Conservation (phyloP, 2,888 invertebrate species). For the Ypsolopha sequella region DNA sequence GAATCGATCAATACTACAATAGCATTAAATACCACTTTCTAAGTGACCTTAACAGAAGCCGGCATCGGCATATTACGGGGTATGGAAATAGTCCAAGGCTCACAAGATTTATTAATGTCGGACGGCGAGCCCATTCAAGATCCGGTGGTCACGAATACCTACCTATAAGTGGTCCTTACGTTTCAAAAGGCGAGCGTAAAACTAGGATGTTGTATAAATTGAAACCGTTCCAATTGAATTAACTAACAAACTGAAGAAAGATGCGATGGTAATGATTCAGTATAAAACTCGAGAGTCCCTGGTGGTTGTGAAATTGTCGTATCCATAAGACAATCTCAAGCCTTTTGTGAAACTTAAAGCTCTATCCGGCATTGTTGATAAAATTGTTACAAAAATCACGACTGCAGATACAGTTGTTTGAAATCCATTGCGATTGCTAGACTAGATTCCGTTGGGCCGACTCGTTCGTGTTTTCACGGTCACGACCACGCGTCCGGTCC, state of each 20-base stretch:
- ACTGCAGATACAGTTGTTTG: conserved; percentile 1
- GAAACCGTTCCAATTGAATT: too few species aligned
- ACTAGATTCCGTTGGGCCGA: conserved; percentile 11
- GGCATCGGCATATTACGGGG: conserved; percentile 31
- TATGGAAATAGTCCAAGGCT: conserved; percentile 62
- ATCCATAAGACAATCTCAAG: too few species aligned
- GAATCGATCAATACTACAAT: conserved; percentile 1
- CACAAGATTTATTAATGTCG: conserved; percentile 16
- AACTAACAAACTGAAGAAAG: too few species aligned
- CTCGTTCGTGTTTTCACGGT: conserved; percentile 30
- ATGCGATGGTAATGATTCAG: too few species aligned
- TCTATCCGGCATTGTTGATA: too few species aligned
- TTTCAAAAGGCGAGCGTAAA: background rate
- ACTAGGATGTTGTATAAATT: too few species aligned
- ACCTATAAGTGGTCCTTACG: background rate
- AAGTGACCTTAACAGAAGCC: conserved; percentile 52
- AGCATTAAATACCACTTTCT: conserved; percentile 27
- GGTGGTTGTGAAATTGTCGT: too few species aligned
- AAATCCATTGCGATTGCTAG: background rate
- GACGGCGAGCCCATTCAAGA: conserved; percentile 49
- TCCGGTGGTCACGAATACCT: conserved; percentile 52
- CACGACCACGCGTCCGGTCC: conserved; percentile 22
- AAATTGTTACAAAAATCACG: background rate
- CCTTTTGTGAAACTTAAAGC: too few species aligned
- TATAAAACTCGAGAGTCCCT: too few species aligned